These are phyloP conservation scores for Drosophila kurseongensis DNA, from an alignment of 1,140 invertebrate species.

Conservation along the genomic window DNA sequence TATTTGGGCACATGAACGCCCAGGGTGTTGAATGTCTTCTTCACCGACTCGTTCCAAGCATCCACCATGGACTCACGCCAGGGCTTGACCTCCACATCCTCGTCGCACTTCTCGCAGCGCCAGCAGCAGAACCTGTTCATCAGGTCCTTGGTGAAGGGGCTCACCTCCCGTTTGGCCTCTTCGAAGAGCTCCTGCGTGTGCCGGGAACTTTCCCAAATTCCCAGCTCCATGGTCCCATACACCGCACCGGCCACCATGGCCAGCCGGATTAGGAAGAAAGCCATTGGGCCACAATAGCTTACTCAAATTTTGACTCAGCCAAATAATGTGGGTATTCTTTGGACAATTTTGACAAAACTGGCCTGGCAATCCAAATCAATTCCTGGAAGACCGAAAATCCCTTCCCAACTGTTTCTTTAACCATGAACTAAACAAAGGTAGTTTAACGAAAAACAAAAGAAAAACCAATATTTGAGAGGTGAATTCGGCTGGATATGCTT, in stretches of 20 bases:
- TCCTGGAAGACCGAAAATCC: too few species aligned
- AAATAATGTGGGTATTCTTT: not conserved
- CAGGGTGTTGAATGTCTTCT: constrained; percentile 16
- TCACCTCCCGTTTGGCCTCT: constrained; percentile 15
- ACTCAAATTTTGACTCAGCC: not conserved
- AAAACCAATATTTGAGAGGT: too few species aligned
- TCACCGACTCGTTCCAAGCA: constrained; percentile 45
- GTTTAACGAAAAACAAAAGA: too few species aligned
- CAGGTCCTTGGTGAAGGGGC: constrained; percentile 8
- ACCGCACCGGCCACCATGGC: constrained; percentile 31
- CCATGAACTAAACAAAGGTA: too few species aligned
- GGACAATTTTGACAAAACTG: constrained; percentile 7
- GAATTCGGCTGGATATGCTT: too few species aligned
- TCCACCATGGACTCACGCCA: constrained; percentile 38
- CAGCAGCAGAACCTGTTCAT: constrained; percentile 22
- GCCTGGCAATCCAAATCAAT: not conserved
- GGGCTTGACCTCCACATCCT: constrained; percentile 3
- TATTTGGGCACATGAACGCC: constrained; percentile 11
- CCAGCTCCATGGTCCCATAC: constrained; percentile 24
- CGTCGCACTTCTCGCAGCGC: constrained; percentile 5
- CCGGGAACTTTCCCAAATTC: constrained; percentile 23
- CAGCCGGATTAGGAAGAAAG: constrained; percentile 19
- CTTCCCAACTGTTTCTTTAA: too few species aligned
- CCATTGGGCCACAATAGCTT: not conserved
- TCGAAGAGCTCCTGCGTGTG: not conserved